These are phyloP conservation scores for Zonotrichia leucophrys DNA, from an alignment of 2,113 vertebrate species.

Conservation along the genomic window DNA sequence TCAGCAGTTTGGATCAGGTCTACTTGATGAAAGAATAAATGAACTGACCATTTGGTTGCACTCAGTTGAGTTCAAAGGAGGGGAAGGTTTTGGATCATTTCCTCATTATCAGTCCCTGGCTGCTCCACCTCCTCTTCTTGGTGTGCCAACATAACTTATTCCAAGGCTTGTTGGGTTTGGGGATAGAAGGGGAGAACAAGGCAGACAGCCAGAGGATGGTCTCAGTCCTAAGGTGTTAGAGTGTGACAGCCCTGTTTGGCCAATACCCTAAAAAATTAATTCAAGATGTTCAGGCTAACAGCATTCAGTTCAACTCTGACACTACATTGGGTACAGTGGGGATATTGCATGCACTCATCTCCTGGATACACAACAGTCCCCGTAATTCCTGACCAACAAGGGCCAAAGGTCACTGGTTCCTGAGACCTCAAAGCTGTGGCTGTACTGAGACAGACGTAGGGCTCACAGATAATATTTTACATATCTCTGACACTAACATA, in stretches of 20 bases:
- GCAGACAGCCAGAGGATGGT: not conserved
- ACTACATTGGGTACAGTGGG: not conserved
- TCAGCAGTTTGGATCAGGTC: not conserved
- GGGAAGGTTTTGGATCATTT: not conserved
- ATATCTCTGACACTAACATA: not conserved
- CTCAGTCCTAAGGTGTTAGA: not conserved
- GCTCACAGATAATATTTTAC: not conserved
- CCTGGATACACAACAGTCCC: not conserved
- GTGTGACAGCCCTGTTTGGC: not conserved
- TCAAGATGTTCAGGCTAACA: not conserved
- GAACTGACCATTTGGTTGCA: not conserved
- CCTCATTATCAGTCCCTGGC: not conserved
- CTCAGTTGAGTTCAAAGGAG: not conserved
- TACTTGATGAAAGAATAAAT: not conserved
- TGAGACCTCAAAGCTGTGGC: not conserved
- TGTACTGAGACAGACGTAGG: not conserved
- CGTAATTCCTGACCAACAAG: not conserved
- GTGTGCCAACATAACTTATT: not conserved
- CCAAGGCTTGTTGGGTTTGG: not conserved
- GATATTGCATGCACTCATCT: not conserved
- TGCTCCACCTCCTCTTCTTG: not conserved
- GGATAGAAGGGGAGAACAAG: not conserved
- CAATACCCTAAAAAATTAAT: not conserved
- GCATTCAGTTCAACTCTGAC: not conserved
- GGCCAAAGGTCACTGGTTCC: not conserved